Evolutionary conservation across 2,888 invertebrate species (phyloP).

Genomic region (Trimorus sp.): DNA sequence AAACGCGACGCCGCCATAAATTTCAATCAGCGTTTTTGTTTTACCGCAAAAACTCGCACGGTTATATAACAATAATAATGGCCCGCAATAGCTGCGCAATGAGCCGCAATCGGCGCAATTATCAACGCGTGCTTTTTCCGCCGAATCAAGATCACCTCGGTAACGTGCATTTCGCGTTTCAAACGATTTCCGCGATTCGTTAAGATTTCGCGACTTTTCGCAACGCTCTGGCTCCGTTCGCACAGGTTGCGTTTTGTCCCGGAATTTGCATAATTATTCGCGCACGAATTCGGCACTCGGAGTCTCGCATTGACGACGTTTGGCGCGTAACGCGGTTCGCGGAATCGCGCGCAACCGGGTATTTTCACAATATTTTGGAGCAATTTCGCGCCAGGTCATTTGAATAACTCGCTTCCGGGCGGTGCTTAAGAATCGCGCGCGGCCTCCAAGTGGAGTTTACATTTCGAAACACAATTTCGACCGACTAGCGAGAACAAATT

Average conservation of each 20-base stretch:
- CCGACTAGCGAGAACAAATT: neutral
- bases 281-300: conserved; percentile 15
- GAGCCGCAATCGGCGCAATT: conserved; percentile 11
- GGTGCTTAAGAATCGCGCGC: no score
- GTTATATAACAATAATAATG: no score
- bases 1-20: conserved; percentile 40
- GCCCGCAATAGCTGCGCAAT: no score
- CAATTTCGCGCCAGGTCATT: conserved; percentile 1
- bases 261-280: conserved; percentile 33
- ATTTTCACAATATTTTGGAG: conserved; percentile 6
- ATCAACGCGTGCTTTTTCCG: neutral
- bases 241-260: neutral
- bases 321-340: conserved; percentile 8
- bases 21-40: conserved; percentile 46
- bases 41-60: conserved; percentile 2
- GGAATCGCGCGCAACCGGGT: conserved; percentile 2
- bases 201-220: no score
- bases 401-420: neutral
- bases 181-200: neutral
- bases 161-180: neutral
- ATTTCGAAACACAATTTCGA: conserved; percentile 1
- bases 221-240: neutral
- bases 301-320: conserved; percentile 35
- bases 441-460: no score
- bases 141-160: no score